These are phyloP conservation scores for Labrus mixtus DNA, from an alignment of 2,113 vertebrate species.

Conservation along the genomic window DNA sequence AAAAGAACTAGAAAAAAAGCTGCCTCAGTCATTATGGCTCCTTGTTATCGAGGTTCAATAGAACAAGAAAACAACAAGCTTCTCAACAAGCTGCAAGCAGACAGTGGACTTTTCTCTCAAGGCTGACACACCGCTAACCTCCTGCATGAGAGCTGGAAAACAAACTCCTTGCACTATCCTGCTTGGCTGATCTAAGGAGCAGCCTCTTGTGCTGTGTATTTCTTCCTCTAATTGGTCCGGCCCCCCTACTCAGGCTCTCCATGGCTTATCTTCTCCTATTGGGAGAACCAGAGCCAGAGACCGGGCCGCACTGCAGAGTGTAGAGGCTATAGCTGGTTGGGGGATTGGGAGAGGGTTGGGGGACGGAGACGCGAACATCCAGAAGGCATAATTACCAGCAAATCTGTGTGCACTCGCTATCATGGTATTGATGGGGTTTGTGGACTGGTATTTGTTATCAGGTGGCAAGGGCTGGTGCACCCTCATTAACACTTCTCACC, in stretches of 20 bases:
- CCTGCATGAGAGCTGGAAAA: constrained; percentile 44
- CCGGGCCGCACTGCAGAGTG: constrained; percentile 17
- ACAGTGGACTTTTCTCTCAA: constrained; percentile 43
- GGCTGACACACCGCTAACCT: constrained; percentile 49
- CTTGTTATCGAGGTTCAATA: constrained; percentile 58
- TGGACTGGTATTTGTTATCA: constrained; percentile 62
- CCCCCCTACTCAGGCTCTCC: constrained; percentile 40
- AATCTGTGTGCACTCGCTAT: constrained; percentile 43
- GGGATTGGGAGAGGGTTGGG: neutral
- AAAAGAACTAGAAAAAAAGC: constrained; percentile 10
- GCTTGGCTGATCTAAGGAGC: constrained; percentile 59
- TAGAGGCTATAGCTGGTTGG: constrained; percentile 1
- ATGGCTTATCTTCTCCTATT: constrained; percentile 39
- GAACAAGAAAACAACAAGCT: constrained; percentile 51
- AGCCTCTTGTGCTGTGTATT: constrained; percentile 47
- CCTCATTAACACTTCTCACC: constrained; percentile 80
- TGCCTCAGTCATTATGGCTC: constrained; percentile 38
- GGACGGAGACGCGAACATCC: constrained; percentile 59
- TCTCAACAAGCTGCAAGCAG: constrained; percentile 37
- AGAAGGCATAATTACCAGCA: constrained; percentile 74
- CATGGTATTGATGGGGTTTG: constrained; percentile 53
- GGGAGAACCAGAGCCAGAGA: constrained; percentile 34
- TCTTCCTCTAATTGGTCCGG: constrained; percentile 73
- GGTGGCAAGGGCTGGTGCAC: constrained; percentile 46
- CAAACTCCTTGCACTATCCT: constrained; percentile 34